These are phyloP conservation scores for Rhopalosiphum nymphaeae DNA, from an alignment of 2,888 invertebrate genomes.

Conservation along the genomic window DNA sequence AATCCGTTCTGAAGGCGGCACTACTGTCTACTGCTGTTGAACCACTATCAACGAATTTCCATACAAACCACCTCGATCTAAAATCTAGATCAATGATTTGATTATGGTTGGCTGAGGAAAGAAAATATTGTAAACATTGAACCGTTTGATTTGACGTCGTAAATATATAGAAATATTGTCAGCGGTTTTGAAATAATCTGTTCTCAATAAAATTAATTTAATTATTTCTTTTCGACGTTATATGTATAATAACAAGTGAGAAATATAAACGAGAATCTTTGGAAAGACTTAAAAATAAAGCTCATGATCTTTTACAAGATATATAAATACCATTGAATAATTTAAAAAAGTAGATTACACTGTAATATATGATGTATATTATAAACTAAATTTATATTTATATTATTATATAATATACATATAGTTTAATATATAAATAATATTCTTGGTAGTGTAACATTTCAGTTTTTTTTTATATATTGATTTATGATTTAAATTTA, in stretches of 20 bases:
- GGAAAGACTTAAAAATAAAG: background rate
- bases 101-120: background rate
- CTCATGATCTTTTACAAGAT: background rate
- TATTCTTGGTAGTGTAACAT: background rate
- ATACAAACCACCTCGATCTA: background rate
- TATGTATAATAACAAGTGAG: background rate
- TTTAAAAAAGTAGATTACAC: background rate
- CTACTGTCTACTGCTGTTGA: background rate
- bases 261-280: background rate
- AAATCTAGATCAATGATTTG: background rate
- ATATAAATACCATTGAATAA: background rate
- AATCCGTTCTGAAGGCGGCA: constrained; percentile 2
- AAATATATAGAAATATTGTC: background rate
- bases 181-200: background rate
- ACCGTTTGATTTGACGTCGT: background rate
- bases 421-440: background rate
- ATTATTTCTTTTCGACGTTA: background rate
- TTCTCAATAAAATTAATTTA: background rate
- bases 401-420: background rate
- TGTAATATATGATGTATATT: background rate
- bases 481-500: background rate
- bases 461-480: background rate
- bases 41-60: background rate
- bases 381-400: background rate
- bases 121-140: background rate